These are phyloP conservation scores for Synanthedon andrenaeformis DNA, from an alignment of 2,888 invertebrate species.

Conservation along the genomic window DNA sequence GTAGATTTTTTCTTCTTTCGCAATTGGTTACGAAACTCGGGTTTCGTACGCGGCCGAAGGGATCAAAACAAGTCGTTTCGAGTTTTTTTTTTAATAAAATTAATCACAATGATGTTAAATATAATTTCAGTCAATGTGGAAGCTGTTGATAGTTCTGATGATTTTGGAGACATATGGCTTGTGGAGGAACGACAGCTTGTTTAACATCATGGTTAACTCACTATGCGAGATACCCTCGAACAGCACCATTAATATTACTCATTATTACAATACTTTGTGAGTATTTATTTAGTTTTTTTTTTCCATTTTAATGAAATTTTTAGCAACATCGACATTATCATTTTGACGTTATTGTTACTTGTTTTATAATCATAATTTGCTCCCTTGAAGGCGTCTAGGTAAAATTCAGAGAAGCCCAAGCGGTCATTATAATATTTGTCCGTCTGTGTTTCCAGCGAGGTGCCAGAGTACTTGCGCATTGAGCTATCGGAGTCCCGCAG, in stretches of 20 bases:
- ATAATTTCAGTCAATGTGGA: slow-evolving; percentile 76
- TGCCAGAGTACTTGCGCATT: slow-evolving; percentile 21
- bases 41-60: no score
- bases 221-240: slow-evolving; percentile 34
- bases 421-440: neutral
- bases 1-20: no score
- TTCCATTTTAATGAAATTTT: neutral
- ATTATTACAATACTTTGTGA: slow-evolving; percentile 26
- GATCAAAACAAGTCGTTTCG: no score
- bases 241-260: slow-evolving; percentile 26
- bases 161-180: slow-evolving; percentile 85
- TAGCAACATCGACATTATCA: neutral
- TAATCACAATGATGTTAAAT: no score
- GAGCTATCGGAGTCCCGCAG: slow-evolving; percentile 22
- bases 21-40: no score
- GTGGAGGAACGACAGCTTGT: slow-evolving; percentile 66
- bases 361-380: no score
- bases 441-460: slow-evolving; percentile 13
- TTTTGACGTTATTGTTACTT: no score
- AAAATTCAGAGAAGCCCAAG: no score
- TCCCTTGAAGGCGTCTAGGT: no score
- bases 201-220: slow-evolving; percentile 37
- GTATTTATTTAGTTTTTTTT: slow-evolving; percentile 10
- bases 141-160: slow-evolving; percentile 80
- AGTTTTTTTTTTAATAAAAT: no score